These are phyloP conservation scores for Nycticebus coucang DNA, from an alignment of 2,113 vertebrate genomes.

Conservation along the genomic window DNA sequence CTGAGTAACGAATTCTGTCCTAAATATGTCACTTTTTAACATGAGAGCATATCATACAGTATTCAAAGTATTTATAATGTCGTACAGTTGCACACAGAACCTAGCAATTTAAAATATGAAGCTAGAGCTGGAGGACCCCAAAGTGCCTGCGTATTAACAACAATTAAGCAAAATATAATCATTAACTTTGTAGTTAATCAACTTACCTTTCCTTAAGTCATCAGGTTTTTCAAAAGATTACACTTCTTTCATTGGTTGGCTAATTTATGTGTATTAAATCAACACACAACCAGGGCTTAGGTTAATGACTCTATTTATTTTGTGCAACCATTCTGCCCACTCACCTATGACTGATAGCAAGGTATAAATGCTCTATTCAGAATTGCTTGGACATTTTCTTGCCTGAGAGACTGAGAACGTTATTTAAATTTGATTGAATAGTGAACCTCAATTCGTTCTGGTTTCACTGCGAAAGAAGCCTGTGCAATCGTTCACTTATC, in stretches of 20 bases:
- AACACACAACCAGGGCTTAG: constrained; percentile 69
- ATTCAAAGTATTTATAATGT: background rate
- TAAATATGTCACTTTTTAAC: background rate
- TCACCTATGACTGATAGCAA: constrained; percentile 79
- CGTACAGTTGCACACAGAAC: background rate
- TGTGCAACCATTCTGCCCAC: constrained; percentile 70
- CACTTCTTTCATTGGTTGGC: constrained; percentile 62
- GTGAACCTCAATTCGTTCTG: background rate
- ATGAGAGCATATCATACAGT: background rate
- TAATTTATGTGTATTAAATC: constrained; percentile 77
- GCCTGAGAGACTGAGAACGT: background rate
- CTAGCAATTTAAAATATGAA: background rate
- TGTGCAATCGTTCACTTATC: background rate
- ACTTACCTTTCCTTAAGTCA: constrained; percentile 61
- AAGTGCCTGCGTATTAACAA: background rate
- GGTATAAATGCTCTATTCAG: constrained; percentile 68
- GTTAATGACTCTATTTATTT: constrained; percentile 80
- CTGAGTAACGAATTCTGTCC: background rate
- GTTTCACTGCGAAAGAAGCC: background rate
- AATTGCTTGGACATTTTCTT: constrained; percentile 39
- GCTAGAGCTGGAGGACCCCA: background rate
- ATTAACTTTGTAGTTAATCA: constrained; percentile 79
- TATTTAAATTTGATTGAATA: constrained; percentile 34
- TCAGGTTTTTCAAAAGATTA: constrained; percentile 70
- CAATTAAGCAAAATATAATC: constrained; percentile 75